Conservation (phyloP, 2,888 invertebrate genomes). For the Osedax fenrisi region DNA sequence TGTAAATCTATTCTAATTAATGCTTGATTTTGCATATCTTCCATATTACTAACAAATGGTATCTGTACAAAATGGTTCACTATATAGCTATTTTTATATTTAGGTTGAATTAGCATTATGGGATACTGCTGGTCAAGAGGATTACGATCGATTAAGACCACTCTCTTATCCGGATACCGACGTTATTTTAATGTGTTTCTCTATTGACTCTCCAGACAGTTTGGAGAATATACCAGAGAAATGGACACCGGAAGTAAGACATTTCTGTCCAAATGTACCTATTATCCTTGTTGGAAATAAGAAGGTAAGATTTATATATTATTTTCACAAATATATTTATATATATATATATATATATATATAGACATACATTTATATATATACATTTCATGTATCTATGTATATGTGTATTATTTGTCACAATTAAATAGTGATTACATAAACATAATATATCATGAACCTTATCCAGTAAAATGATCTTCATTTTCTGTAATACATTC, state of each 20-base stretch:
- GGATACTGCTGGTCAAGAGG: slow-evolving; percentile 53
- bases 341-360: not conserved
- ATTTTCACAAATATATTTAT: not conserved
- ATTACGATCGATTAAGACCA: slow-evolving; percentile 84
- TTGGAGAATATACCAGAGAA: slow-evolving; percentile 41
- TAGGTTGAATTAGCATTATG: slow-evolving; percentile 40
- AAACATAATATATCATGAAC: too few relatives aligned
- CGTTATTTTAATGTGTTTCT: slow-evolving; percentile 42
- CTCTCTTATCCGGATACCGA: slow-evolving; percentile 84
- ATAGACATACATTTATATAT: too few relatives aligned
- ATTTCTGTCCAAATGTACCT: slow-evolving; percentile 67
- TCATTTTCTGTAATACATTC: too few relatives aligned
- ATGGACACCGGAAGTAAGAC: slow-evolving; percentile 41
- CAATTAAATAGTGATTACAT: too few relatives aligned
- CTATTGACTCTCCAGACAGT: slow-evolving; percentile 37
- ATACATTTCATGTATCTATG: too few relatives aligned
- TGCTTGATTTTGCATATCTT: too few relatives aligned
- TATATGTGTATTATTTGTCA: too few relatives aligned
- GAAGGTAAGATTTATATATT: too few relatives aligned
- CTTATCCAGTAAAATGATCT: too few relatives aligned
- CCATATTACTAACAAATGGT: too few relatives aligned
- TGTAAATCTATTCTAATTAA: too few relatives aligned
- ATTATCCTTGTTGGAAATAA: slow-evolving; percentile 96
- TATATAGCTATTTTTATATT: not conserved
- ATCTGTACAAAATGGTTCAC: too few relatives aligned